Conservation (phyloP, 2,888 invertebrate species). For the Drosophila merina region DNA sequence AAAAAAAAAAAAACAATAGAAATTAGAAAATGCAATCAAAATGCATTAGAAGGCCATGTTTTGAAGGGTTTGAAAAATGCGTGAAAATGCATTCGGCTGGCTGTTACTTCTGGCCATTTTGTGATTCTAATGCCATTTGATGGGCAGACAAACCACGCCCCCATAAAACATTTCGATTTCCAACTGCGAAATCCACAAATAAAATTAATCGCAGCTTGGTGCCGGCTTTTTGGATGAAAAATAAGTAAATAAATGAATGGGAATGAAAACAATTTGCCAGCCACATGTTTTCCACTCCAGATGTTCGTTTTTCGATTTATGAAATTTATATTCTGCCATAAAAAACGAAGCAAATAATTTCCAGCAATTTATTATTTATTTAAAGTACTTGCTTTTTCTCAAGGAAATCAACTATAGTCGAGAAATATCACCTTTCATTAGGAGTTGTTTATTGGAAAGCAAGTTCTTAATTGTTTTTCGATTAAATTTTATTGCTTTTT, state of each 20-base stretch:
- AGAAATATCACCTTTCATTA: too few species aligned
- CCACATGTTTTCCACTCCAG: conserved; percentile 18
- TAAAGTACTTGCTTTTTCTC: conserved; percentile 3
- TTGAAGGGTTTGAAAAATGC: conserved; percentile 36
- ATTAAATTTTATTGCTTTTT: too few species aligned
- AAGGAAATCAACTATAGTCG: not conserved
- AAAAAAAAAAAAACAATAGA: not conserved
- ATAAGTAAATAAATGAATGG: not conserved
- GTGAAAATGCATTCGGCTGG: conserved; percentile 44
- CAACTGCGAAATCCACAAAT: conserved; percentile 11
- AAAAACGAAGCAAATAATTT: not conserved
- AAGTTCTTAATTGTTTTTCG: too few species aligned
- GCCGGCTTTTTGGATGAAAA: conserved; percentile 14
- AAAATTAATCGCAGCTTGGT: conserved; percentile 52
- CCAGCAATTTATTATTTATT: conserved; percentile 6
- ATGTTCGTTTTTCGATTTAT: not conserved
- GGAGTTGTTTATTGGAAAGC: too few species aligned
- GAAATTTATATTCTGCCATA: not conserved
- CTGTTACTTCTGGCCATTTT: conserved; percentile 10
- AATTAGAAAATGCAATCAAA: conserved; percentile 25
- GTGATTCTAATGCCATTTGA: conserved; percentile 30
- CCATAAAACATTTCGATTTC: not conserved
- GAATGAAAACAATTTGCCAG: conserved; percentile 31
- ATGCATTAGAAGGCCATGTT: conserved; percentile 48
- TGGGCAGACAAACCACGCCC: conserved; percentile 26